Conservation (phyloP, 2,888 invertebrate species). For the Xylocampa areola region DNA sequence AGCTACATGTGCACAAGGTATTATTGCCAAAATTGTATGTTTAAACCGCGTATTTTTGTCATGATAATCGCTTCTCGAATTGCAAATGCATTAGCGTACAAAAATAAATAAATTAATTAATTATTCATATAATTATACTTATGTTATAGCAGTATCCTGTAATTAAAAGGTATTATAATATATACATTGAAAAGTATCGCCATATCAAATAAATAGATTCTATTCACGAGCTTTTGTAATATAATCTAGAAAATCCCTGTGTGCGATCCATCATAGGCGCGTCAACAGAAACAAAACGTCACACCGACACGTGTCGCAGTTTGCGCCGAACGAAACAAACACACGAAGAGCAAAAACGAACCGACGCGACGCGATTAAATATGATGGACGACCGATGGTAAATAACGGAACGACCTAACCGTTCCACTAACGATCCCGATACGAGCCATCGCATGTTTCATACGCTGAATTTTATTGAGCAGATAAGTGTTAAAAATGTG, state of each 20-base stretch:
- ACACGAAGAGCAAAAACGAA: constrained; percentile 68
- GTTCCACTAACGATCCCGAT: constrained; percentile 80
- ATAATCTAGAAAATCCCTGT: constrained; percentile 61
- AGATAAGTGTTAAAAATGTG: constrained; percentile 69
- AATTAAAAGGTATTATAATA: background rate
- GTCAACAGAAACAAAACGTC: constrained; percentile 73
- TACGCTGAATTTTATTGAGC: constrained; percentile 73
- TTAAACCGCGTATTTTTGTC: too few species aligned
- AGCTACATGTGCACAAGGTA: too few species aligned
- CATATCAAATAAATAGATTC: constrained; percentile 34
- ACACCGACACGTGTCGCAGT: constrained; percentile 73
- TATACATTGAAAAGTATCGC: constrained; percentile 13
- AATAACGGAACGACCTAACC: constrained; percentile 77
- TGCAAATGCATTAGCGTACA: too few species aligned
- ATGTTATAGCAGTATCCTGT: too few species aligned
- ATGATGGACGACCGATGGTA: constrained; percentile 82
- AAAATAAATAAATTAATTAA: too few species aligned
- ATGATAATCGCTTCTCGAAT: too few species aligned
- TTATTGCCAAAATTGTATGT: too few species aligned
- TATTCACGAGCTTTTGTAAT: constrained; percentile 43
- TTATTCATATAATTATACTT: too few species aligned
- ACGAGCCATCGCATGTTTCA: constrained; percentile 74
- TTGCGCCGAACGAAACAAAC: constrained; percentile 64
- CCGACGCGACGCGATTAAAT: constrained; percentile 78
- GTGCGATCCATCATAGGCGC: constrained; percentile 69